phyloP scores from a whole-genome alignment of 2,888 invertebrate species.

The Lepidochitona cinerea region DNA sequence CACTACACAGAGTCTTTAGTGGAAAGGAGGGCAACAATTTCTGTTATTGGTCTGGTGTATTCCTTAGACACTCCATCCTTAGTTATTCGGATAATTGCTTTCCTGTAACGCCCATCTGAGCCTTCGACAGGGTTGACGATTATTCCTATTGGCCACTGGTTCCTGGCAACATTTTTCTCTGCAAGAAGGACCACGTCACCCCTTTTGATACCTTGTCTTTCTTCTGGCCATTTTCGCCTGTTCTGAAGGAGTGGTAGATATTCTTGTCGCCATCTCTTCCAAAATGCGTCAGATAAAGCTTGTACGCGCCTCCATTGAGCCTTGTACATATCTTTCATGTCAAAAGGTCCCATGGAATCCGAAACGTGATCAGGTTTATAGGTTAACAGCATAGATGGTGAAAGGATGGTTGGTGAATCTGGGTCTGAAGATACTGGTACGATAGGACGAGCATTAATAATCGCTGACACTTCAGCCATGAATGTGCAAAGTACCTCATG shows the following conservation, averaged over 20 bases:
- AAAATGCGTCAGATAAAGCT: not conserved
- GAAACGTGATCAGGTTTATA: too few species aligned
- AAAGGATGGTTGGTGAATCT: not conserved
- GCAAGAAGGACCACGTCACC: not conserved
- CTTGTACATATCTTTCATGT: too few species aligned
- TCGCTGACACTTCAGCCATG: not conserved
- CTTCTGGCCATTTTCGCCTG: not conserved
- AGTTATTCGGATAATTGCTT: too few species aligned
- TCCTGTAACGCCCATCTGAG: too few species aligned
- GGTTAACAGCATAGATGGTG: not conserved
- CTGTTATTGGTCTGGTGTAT: too few species aligned
- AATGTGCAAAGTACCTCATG: not conserved
- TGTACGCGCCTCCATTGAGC: not conserved
- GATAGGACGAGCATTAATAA: too few species aligned
- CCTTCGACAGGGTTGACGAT: not conserved
- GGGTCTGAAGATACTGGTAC: too few species aligned
- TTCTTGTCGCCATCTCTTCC: not conserved
- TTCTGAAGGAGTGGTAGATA: not conserved
- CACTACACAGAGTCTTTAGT: too few species aligned
- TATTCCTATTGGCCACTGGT: constrained; percentile 8
- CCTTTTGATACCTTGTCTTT: not conserved
- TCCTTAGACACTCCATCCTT: too few species aligned
- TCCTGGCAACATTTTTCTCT: not conserved
- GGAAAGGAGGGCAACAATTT: too few species aligned
- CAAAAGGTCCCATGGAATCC: too few species aligned